Conservation (phyloP, 2,113 vertebrate species). For the Cardinalis cardinalis region DNA sequence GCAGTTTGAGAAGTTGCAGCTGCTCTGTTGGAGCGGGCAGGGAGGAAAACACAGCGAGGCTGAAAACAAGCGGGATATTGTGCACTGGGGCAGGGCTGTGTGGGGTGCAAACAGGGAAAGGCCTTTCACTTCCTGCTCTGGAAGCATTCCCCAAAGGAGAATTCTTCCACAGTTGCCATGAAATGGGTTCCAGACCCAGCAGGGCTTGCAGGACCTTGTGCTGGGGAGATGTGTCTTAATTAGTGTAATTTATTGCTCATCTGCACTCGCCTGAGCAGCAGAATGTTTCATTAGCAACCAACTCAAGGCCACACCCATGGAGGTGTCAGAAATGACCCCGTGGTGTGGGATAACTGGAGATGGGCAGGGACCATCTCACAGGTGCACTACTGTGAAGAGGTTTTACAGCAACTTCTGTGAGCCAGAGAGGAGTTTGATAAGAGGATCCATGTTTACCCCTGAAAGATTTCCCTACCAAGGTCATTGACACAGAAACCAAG, state of each 20-base stretch:
- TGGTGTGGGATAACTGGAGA: not conserved
- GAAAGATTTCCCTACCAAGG: not conserved
- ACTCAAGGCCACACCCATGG: fast-evolving
- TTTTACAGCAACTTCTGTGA: not conserved
- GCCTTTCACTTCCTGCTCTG: not conserved
- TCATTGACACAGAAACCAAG: not conserved
- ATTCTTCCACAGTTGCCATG: not conserved
- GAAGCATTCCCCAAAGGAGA: not conserved
- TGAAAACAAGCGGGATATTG: fast-evolving
- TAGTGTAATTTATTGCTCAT: not conserved
- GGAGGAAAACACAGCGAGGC: not conserved
- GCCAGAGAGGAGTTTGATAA: not conserved
- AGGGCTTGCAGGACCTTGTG: not conserved
- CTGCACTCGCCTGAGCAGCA: fast-evolving
- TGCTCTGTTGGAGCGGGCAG: not conserved
- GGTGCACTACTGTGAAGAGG: not conserved
- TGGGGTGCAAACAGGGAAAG: not conserved
- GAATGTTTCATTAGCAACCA: not conserved
- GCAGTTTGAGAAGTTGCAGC: conserved; percentile 4
- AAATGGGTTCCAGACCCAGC: not conserved
- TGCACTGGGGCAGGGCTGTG: fast-evolving
- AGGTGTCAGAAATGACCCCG: fast-evolving
- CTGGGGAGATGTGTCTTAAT: not conserved
- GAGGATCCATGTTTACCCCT: not conserved
- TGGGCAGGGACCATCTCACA: not conserved